Evolutionary conservation across 2,888 invertebrate genomes (phyloP).

Genomic region (Heteromyza rotundicornis): DNA sequence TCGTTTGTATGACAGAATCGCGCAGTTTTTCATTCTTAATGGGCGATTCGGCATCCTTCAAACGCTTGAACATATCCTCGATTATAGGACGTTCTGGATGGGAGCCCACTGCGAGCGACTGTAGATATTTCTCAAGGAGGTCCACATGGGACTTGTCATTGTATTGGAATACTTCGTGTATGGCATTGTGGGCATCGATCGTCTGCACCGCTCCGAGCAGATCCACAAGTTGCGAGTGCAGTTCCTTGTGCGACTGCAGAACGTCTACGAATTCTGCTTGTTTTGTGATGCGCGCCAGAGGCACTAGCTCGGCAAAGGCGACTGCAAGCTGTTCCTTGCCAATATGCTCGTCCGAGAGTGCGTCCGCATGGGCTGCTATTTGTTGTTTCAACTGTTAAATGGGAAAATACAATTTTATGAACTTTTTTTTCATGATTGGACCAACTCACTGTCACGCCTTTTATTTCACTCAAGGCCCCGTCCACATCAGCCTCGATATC

Average conservation of each 20-base stretch:
- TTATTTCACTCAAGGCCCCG: constrained; percentile 48
- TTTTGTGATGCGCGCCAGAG: constrained; percentile 67
- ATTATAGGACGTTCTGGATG: constrained; percentile 68
- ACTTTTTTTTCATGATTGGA: background rate
- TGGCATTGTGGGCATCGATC: constrained; percentile 70
- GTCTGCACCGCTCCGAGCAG: constrained; percentile 76
- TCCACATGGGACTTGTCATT: constrained; percentile 64
- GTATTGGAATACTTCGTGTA: constrained; percentile 70
- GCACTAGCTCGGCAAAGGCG: constrained; percentile 70
- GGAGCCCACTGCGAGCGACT: constrained; percentile 74
- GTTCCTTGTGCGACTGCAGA: constrained; percentile 49
- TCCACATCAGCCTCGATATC: constrained; percentile 55
- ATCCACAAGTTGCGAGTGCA: constrained; percentile 72
- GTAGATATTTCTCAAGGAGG: constrained; percentile 74
- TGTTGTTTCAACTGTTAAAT: constrained; percentile 65
- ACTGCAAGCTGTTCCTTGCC: constrained; percentile 71
- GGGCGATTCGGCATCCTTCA: constrained; percentile 62
- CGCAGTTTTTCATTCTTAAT: constrained; percentile 68
- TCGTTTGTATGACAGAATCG: constrained; percentile 72
- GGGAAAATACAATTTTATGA: background rate
- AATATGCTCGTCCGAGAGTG: constrained; percentile 66
- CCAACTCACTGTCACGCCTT: constrained; percentile 43
- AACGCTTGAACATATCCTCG: constrained; percentile 46
- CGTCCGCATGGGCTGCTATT: constrained; percentile 65
- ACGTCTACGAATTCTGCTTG: constrained; percentile 66